Percentiles rank a stretch among this genome's conserved stretches.
Conservation (phyloP, 2,113 vertebrate genomes). For the Ia io region DNA sequence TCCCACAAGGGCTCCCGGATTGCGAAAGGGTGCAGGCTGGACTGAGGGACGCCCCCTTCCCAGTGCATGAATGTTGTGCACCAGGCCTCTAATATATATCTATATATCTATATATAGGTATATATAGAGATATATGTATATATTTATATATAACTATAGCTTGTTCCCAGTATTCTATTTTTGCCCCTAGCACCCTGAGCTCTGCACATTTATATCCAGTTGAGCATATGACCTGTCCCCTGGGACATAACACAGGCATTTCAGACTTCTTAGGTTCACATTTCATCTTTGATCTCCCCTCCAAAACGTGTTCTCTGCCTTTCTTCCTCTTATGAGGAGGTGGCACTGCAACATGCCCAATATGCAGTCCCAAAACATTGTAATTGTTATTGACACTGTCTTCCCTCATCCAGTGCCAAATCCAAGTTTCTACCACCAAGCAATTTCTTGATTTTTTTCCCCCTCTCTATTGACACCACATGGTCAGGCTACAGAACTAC, state of each 20-base stretch:
- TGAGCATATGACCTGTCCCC: not conserved
- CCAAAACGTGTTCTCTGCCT: not conserved
- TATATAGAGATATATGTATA: no score
- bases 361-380: fast-evolving
- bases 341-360: not conserved
- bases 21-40: no score
- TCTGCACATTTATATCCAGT: no score
- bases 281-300: not conserved
- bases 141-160: no score
- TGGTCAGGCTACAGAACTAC: not conserved
- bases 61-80: no score
- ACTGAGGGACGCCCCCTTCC: no score
- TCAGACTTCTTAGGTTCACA: not conserved
- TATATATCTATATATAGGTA: no score
- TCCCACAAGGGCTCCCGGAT: no score
- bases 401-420: not conserved
- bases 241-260: no score
- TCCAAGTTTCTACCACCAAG: not conserved
- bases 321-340: not conserved
- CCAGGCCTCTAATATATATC: no score
- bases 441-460: not conserved
- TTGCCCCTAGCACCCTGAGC: not conserved
- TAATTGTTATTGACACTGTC: fast-evolving
- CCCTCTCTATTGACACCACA: not conserved
- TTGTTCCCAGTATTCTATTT: no score